Percentiles rank a stretch among this genome's conserved stretches.
These are phyloP conservation scores for Strongylocentrotus purpuratus DNA, from an alignment of 35 echinoderm and acorn worm species.

Conservation along the genomic window DNA sequence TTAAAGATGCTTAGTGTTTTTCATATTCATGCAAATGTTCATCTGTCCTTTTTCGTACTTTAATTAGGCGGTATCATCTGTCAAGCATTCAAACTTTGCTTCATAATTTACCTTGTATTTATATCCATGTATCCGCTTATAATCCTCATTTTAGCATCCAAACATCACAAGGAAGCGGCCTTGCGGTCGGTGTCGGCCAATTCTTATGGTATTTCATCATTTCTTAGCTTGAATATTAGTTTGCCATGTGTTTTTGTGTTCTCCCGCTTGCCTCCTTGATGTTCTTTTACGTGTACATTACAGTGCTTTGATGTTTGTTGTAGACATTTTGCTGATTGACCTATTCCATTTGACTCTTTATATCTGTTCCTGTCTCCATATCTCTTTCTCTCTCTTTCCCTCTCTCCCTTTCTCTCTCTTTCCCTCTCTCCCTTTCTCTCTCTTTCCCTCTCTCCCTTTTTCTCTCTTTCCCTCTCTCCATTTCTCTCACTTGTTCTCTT, in stretches of 20 bases:
- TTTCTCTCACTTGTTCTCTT: background rate
- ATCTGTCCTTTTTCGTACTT: no score
- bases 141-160: no score
- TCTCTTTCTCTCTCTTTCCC: background rate
- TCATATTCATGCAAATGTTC: no score
- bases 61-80: no score
- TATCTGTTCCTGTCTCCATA: background rate
- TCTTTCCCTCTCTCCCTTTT: background rate
- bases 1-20: no score
- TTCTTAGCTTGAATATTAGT: background rate
- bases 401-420: background rate
- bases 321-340: no score
- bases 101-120: no score
- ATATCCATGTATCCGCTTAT: no score
- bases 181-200: constrained; percentile 42
- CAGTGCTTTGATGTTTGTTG: no score
- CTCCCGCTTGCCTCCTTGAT: background rate
- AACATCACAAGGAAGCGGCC: constrained; percentile 22
- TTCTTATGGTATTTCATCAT: constrained; percentile 32
- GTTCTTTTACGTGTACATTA: no score
- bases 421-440: background rate
- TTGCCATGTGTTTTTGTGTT: background rate
- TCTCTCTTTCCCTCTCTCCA: background rate
- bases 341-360: background rate
- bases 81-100: no score